Evolutionary conservation across 2,113 vertebrate species (phyloP), one percentile per base, ranked within the genome.

Genomic region (Galemys pyrenaicus): DNA sequence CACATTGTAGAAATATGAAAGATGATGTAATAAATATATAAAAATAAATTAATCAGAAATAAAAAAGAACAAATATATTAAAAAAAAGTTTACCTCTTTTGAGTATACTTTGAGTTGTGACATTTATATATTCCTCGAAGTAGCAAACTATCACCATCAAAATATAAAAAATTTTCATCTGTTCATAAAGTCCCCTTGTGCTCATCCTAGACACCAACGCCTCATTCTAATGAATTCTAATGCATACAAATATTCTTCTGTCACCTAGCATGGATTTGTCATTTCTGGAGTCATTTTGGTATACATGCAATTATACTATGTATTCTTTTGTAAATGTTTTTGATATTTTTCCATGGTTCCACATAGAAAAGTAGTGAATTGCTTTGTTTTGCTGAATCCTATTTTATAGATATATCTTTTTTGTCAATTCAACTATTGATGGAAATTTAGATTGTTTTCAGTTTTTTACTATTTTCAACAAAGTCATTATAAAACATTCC

Each of bases 81-180:
- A n/a, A n/a, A n/a, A n/a, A 88, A 73, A 92, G 20, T 22, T 84
- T 9, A 64, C 37, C 19, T 20, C 88, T 60, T 86, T 79, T 92
- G 58, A 86, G 20, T 64, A 49, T 24, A 68, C 12, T 15, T 75
- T 81, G 20, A 89, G 4, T 75, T 58, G 22, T 75, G 35, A 90
- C 19, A 77, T 73, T 58, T 32, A 60, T 65, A 51, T 32, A 51
- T 3, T 9, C 9, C 15, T 28, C 8, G 44, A 92, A 90, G n/a
- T 71, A 51, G 54, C 44, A 78, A 82, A 78, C 11, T 51, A 46
- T 4, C 35, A 81, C 11, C 46, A 32, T 75, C 30, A 85, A 92
- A 86, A 92, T 77, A 71, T 39, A 44, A 93, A 56, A 88, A 39
- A 74, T n/a, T 85, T 89, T 85, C 24, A 91, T 65, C 24, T 54